Evolutionary conservation across 1,140 invertebrate species (phyloP).

Genomic region (Metopolophium dirhodum): DNA sequence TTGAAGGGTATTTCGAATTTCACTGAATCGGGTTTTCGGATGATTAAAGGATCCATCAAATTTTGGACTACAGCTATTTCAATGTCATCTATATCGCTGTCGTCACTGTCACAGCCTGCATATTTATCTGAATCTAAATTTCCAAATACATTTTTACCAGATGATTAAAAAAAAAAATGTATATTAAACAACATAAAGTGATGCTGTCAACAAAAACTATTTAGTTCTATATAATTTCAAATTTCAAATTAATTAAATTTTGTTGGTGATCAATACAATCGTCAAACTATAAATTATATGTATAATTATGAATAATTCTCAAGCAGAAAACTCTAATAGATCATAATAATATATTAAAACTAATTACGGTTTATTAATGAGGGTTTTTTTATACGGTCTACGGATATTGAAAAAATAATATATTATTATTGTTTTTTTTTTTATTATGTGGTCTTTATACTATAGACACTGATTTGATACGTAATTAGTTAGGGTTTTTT

Average conservation of each 20-base stretch:
- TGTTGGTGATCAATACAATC: not conserved
- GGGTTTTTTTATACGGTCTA: too few relatives aligned
- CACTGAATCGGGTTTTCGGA: slow-evolving; percentile 25
- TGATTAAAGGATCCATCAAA: not conserved
- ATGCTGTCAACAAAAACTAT: not conserved
- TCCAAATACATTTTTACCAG: not conserved
- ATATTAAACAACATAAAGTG: not conserved
- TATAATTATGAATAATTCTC: not conserved
- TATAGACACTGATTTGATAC: too few relatives aligned
- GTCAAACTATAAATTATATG: not conserved
- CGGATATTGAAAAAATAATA: too few relatives aligned
- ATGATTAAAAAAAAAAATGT: not conserved
- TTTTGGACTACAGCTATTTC: not conserved
- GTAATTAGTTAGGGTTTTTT: too few relatives aligned
- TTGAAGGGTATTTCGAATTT: slow-evolving; percentile 46
- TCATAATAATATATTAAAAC: not conserved
- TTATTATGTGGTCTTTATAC: too few relatives aligned
- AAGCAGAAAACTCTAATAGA: not conserved
- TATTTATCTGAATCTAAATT: slow-evolving; percentile 13
- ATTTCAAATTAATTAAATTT: not conserved
- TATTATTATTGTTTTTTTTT: too few relatives aligned
- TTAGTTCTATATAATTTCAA: not conserved
- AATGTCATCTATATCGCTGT: slow-evolving; percentile 5
- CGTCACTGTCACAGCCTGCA: slow-evolving; percentile 23
- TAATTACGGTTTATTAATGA: not conserved